phyloP scores from a whole-genome alignment of 2,113 vertebrate species.

The Hucho hucho region DNA sequence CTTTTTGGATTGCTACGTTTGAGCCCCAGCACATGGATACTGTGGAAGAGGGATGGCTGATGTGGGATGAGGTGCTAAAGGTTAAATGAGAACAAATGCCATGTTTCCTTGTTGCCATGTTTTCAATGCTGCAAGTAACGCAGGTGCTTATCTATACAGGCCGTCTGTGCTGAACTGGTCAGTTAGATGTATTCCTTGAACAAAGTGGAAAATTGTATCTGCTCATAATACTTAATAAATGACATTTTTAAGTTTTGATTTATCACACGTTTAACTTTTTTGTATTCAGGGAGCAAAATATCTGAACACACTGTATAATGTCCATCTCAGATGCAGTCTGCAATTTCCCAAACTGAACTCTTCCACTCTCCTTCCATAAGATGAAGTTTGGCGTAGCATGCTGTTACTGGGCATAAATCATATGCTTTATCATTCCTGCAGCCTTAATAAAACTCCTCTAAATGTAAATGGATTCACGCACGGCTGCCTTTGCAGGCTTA shows the following conservation, averaged over 20 bases:
- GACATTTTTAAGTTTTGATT: slow-evolving; percentile 26
- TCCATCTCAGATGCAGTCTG: slow-evolving; percentile 38
- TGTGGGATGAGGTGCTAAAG: background rate
- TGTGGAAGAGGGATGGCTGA: too few species aligned
- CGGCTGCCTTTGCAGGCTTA: slow-evolving; percentile 42
- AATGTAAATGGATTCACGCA: slow-evolving; percentile 60
- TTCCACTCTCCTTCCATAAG: slow-evolving; percentile 13
- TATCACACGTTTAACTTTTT: slow-evolving; percentile 23
- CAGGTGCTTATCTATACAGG: background rate
- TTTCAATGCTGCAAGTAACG: background rate
- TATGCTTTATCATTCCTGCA: slow-evolving; percentile 52
- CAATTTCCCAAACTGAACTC: slow-evolving; percentile 44
- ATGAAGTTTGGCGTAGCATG: slow-evolving; percentile 50
- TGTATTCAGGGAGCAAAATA: slow-evolving; percentile 31
- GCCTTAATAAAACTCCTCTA: slow-evolving; percentile 59
- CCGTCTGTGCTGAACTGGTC: too few species aligned
- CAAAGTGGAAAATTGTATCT: background rate
- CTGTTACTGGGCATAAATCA: slow-evolving; percentile 61
- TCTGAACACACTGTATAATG: slow-evolving; percentile 17
- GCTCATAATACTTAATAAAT: background rate
- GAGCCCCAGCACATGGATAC: slow-evolving; percentile 7
- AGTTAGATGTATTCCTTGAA: too few species aligned
- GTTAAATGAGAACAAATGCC: background rate
- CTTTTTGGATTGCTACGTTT: slow-evolving; percentile 25
- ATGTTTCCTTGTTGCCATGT: background rate